Conservation (phyloP, 2,797 vertebrate species). For the Lophius americanus region DNA sequence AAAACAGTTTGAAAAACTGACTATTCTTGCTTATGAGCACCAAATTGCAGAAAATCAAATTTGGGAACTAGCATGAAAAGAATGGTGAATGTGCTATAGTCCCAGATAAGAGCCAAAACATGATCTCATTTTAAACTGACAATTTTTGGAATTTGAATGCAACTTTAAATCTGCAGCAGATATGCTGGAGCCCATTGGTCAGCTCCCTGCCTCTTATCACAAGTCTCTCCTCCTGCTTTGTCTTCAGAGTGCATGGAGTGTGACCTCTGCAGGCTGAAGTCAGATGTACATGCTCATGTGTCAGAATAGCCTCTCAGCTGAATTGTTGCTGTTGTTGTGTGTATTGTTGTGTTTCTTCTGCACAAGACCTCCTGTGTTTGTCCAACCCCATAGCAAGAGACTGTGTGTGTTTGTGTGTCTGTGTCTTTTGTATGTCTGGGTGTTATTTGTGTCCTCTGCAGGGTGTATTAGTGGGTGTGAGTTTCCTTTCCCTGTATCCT, state of each 20-base stretch:
- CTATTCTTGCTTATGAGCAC: not conserved
- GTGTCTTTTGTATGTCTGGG: slow-evolving; percentile 53
- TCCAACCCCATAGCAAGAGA: slow-evolving; percentile 68
- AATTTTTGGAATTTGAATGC: not conserved
- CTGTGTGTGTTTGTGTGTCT: slow-evolving; percentile 49
- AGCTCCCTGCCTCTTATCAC: not conserved
- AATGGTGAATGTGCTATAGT: not conserved
- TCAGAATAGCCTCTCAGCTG: slow-evolving; percentile 13
- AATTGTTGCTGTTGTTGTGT: slow-evolving; percentile 33
- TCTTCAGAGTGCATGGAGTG: slow-evolving; percentile 32
- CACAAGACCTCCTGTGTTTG: slow-evolving; percentile 48
- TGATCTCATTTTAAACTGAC: not conserved
- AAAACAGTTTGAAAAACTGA: not conserved
- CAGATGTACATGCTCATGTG: slow-evolving; percentile 39
- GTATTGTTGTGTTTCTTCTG: slow-evolving; percentile 42
- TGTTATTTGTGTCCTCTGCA: slow-evolving; percentile 77
- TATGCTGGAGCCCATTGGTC: not conserved
- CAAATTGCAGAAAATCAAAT: not conserved
- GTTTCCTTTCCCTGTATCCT: slow-evolving; percentile 84
- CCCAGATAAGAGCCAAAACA: not conserved
- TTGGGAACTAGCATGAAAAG: not conserved
- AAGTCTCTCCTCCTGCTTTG: not conserved
- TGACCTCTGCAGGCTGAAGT: slow-evolving; percentile 45
- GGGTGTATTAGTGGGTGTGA: slow-evolving; percentile 86
- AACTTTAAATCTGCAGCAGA: not conserved